These are phyloP conservation scores for Anoura caudifer DNA, from an alignment of 2,113 vertebrate species.

Conservation along the genomic window DNA sequence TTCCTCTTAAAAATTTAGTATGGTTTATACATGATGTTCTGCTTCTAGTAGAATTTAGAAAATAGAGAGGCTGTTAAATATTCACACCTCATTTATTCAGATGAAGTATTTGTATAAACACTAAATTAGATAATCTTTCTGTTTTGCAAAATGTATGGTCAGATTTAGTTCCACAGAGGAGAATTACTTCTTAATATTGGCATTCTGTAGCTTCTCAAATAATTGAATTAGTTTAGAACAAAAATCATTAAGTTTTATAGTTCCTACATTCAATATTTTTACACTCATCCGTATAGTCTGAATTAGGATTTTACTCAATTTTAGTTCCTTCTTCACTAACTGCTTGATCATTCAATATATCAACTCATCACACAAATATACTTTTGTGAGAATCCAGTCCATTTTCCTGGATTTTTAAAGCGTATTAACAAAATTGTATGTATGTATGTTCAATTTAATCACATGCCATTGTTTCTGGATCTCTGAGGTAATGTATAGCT, in stretches of 20 bases:
- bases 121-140: conserved; percentile 17
- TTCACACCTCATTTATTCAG: conserved; percentile 1
- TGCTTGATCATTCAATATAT: neutral
- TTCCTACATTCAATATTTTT: neutral
- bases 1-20: neutral
- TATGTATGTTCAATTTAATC: neutral
- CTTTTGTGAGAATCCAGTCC: neutral
- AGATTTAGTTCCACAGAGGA: neutral
- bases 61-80: neutral
- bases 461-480: neutral
- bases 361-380: neutral
- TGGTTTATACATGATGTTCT: neutral
- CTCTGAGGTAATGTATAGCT: neutral
- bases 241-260: conserved; percentile 1
- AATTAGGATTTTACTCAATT: conserved; percentile 29
- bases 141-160: neutral
- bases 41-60: conserved; percentile 31
- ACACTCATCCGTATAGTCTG: neutral
- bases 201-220: neutral
- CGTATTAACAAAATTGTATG: neutral
- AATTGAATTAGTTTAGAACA: neutral
- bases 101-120: conserved; percentile 12
- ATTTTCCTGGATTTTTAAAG: neutral
- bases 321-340: neutral
- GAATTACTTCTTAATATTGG: neutral